Evolutionary conservation across 2,113 vertebrate species (phyloP).

Genomic region (Sceloporus tristichus): DNA sequence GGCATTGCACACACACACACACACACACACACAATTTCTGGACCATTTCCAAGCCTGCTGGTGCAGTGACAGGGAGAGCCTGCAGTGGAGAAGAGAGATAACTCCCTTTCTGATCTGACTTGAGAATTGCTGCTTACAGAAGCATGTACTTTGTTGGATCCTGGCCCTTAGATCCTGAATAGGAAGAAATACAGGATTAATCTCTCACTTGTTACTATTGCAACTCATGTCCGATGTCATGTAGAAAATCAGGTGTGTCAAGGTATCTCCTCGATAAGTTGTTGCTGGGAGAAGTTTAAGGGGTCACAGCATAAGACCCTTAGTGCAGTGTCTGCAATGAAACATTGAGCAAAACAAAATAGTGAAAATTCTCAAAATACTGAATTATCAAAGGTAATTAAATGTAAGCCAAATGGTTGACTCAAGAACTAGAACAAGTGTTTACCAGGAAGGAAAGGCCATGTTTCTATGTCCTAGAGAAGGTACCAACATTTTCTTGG

Average conservation of each 20-base stretch:
- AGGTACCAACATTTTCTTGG: neutral
- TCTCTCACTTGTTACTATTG: constrained; percentile 42
- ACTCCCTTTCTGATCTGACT: neutral
- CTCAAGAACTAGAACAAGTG: neutral
- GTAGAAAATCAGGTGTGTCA: constrained; percentile 8
- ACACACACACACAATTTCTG: neutral
- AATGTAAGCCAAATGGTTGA: neutral
- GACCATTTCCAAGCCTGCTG: neutral
- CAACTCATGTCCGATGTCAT: neutral
- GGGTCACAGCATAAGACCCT: constrained; percentile 29
- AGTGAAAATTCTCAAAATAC: neutral
- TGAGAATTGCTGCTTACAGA: neutral
- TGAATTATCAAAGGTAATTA: constrained; percentile 15
- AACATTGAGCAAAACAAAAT: constrained; percentile 38
- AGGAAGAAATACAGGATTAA: neutral
- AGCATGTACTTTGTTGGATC: neutral
- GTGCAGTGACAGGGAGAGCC: neutral
- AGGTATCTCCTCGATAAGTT: neutral
- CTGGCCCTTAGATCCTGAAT: constrained; percentile 34
- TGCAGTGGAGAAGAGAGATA: neutral
- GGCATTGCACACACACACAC: neutral
- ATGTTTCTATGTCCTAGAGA: neutral
- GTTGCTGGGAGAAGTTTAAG: constrained; percentile 1
- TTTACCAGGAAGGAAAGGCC: neutral
- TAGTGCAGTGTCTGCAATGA: constrained; percentile 19